Base-by-base conservation (phyloP, 2,113 vertebrate genomes). In the Salminus brasiliensis region DNA sequence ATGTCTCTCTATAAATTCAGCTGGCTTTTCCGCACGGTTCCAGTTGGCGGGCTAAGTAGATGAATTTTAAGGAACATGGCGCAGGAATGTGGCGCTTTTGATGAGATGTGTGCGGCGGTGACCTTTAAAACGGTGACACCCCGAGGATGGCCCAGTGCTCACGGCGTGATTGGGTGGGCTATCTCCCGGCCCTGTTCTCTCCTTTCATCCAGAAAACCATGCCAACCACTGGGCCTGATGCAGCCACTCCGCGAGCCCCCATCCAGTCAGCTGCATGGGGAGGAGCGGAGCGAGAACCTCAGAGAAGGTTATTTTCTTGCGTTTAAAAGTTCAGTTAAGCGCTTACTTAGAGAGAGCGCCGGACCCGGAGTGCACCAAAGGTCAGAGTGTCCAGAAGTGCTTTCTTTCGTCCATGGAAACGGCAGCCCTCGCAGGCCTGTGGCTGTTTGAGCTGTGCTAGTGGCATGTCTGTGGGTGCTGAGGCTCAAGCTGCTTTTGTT, bases 51-150 rank as follows among this genome's bases (percentile, higher is more conserved):
- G 52, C 66, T 88, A 89, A 86, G 88, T 84, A 89, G 88, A 90
- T 85, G 88, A 90, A 85, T 82, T 76, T 79, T 79, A 85, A 82
- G 83, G 77, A 84, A 86, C 73, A 80, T 63, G 74, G 89, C 57
- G 83, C 83, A 78, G 86, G 76, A 81, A 82, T 81, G 67, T 60
- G 82, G 88, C 76, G 86, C 84, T 89, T 55, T 85, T 76, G 86
- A 80, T 62, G 83, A 89, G 86, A 88, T 72, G 78, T 70, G 80
- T 70, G 80, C 59, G 74, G 83, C 77, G 55, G 74, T 92, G 92
- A 93, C 91, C 91, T 93, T 93, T 93, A 91, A 91, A 89, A 29
- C 45, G 82, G 87, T 70, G 85, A 88, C 90, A 87, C 88, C 85
- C 81, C 29, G 71, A 52, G 66, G 88, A 91, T 79, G 90, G 89